phyloP scores from a whole-genome alignment of 2,797 vertebrate genomes.

The Neomorphus geoffroyi region DNA sequence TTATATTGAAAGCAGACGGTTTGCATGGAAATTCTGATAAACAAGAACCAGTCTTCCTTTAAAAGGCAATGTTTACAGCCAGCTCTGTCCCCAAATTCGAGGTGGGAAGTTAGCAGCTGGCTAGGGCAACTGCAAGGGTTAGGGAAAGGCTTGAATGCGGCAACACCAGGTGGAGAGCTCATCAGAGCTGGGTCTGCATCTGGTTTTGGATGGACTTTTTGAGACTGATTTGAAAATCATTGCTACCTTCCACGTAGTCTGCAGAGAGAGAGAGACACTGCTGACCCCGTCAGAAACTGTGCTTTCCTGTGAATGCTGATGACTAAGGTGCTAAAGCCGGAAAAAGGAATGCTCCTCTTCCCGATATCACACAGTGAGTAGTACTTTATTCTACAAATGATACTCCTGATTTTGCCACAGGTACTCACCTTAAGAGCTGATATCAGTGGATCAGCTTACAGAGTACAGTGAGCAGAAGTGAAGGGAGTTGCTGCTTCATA shows the following conservation, averaged over 20 bases:
- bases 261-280: neutral
- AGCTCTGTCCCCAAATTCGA: neutral
- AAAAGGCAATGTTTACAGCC: neutral
- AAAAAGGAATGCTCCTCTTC: neutral
- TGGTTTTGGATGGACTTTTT: neutral
- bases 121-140: neutral
- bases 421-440: neutral
- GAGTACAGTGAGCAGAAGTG: neutral
- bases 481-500: neutral
- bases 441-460: neutral
- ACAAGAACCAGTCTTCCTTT: neutral
- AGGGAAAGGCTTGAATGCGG: neutral
- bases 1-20: neutral
- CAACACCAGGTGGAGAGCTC: neutral
- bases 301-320: neutral
- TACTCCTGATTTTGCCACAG: neutral
- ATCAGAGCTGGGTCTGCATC: neutral
- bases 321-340: conserved; percentile 40
- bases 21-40: neutral
- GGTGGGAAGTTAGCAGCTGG: neutral
- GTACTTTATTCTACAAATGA: neutral
- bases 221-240: neutral
- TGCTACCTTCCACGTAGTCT: neutral
- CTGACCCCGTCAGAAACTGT: neutral
- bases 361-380: neutral